These are phyloP conservation scores for Phymorhynchus buccinoides DNA, from an alignment of 1,140 invertebrate species.

Conservation along the genomic window DNA sequence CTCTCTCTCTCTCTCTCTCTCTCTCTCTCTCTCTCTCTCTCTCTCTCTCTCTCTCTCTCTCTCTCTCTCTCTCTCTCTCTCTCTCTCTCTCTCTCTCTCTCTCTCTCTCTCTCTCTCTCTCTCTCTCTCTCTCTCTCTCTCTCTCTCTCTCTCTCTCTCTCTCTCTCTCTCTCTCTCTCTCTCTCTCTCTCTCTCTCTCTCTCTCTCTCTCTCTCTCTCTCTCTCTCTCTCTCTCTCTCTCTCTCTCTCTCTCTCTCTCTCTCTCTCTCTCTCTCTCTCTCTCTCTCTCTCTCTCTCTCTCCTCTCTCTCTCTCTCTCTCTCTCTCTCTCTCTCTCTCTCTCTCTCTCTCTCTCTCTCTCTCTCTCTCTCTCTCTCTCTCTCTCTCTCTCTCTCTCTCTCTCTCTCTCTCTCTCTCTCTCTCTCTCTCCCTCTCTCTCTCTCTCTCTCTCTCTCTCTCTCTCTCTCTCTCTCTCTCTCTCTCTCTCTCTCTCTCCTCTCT, in stretches of 20 bases:
- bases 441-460: neutral
- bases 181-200: slow-evolving; percentile 28
- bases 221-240: neutral
- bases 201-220: neutral
- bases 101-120: slow-evolving; percentile 28
- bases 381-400: neutral
- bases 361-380: neutral
- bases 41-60: neutral
- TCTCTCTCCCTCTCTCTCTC: neutral
- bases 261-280: slow-evolving; percentile 20
- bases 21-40: neutral
- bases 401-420: neutral
- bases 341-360: neutral
- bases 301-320: neutral
- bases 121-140: slow-evolving; percentile 20
- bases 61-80: slow-evolving; percentile 15
- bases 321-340: neutral
- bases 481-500: neutral
- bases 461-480: neutral
- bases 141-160: slow-evolving; percentile 30
- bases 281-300: neutral
- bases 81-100: slow-evolving; percentile 7
- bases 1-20: neutral
- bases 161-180: slow-evolving; percentile 32
- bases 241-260: neutral